Percentiles rank a stretch among this genome's conserved stretches.
phyloP scores from a whole-genome alignment of 53 echinoderm and acorn worm species.

The Antedon mediterranea region DNA sequence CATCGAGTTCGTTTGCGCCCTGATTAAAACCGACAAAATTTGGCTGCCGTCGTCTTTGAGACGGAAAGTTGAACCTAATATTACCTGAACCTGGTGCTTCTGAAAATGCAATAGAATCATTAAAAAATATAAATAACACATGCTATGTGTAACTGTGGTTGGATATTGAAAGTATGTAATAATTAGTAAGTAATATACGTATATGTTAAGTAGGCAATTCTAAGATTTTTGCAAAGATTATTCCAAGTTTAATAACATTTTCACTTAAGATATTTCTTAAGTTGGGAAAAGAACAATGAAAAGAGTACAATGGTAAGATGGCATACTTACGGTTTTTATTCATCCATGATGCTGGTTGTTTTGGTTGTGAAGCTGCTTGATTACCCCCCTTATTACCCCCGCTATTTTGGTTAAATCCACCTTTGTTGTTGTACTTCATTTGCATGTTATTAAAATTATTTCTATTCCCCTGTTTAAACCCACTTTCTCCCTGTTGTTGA shows the following conservation, averaged over 20 bases:
- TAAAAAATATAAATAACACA: too few relatives aligned
- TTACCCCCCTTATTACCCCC: neutral
- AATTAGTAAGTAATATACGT: too few relatives aligned
- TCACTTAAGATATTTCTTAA: too few relatives aligned
- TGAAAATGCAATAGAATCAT: neutral
- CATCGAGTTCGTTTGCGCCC: neutral
- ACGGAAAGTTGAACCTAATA: constrained; percentile 40
- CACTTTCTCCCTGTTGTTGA: neutral
- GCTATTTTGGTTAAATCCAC: neutral
- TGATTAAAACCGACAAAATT: neutral
- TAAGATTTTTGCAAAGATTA: too few relatives aligned
- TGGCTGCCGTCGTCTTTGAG: neutral
- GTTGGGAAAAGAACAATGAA: too few relatives aligned
- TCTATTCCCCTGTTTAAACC: neutral
- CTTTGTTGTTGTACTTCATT: neutral
- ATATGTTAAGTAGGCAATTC: too few relatives aligned
- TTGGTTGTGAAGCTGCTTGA: neutral
- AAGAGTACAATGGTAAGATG: too few relatives aligned
- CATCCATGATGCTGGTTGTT: neutral
- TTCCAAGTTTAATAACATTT: too few relatives aligned
- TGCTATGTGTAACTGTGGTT: too few relatives aligned
- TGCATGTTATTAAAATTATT: neutral
- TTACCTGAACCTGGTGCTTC: constrained; percentile 45
- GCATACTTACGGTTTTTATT: neutral
- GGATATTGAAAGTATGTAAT: too few relatives aligned